Evolutionary conservation across 2,888 invertebrate species (phyloP).

Genomic region (Aproaerema taeniolella): DNA sequence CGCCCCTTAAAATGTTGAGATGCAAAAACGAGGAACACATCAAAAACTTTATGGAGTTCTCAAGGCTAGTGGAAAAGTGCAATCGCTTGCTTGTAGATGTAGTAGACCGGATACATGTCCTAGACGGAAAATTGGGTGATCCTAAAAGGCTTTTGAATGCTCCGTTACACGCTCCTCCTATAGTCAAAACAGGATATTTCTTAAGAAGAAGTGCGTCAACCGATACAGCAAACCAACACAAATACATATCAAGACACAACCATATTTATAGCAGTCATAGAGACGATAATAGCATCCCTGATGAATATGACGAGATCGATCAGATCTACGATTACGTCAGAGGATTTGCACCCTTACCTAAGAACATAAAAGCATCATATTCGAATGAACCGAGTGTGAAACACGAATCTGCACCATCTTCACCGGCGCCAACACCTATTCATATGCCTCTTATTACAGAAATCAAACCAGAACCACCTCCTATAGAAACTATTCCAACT

Average conservation of each 20-base stretch:
- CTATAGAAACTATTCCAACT: constrained; percentile 93
- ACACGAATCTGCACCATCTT: constrained; percentile 77
- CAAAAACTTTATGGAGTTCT: constrained; percentile 85
- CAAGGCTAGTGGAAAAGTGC: constrained; percentile 86
- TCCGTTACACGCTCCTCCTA: constrained; percentile 57
- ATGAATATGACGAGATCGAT: constrained; percentile 97
- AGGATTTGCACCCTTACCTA: constrained; percentile 93
- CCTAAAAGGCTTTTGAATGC: constrained; percentile 65
- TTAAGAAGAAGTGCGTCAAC: constrained; percentile 87
- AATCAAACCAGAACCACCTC: constrained; percentile 91
- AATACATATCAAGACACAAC: constrained; percentile 68
- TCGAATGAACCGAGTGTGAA: constrained; percentile 58
- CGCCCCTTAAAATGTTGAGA: constrained; percentile 89
- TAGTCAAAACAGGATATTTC: constrained; percentile 81
- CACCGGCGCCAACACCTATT: constrained; percentile 73
- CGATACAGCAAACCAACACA: constrained; percentile 81
- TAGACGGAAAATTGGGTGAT: constrained; percentile 89
- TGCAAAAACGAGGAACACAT: constrained; percentile 90
- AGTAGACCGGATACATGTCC: constrained; percentile 87
- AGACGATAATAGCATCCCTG: constrained; percentile 82
- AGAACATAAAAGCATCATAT: constrained; percentile 84
- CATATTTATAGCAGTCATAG: constrained; percentile 76
- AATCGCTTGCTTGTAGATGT: constrained; percentile 85
- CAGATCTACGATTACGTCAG: constrained; percentile 97
- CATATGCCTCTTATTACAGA: constrained; percentile 74